A percentile compares a stretch with the other conserved stretches of the same genome.
phyloP scores from a whole-genome alignment of 2,113 vertebrate species.

The Lamprotornis superbus region DNA sequence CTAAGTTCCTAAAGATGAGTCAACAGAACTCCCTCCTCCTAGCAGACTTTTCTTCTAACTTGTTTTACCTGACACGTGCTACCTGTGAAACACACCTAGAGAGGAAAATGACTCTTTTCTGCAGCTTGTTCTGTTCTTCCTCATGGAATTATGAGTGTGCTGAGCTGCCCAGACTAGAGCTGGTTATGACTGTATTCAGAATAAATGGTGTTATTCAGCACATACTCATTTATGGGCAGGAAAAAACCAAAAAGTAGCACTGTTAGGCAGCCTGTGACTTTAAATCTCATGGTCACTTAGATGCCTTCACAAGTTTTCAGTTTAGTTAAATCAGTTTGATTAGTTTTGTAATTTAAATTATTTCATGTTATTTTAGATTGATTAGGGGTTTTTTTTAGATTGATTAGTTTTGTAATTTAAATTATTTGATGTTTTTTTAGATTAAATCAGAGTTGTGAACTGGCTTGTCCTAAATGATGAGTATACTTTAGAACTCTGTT shows the following conservation, averaged over 20 bases:
- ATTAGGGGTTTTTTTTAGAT: too few species aligned
- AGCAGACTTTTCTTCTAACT: not conserved
- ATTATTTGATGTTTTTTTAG: not conserved
- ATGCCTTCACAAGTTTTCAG: not conserved
- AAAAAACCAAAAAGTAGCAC: not conserved
- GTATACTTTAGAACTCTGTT: not conserved
- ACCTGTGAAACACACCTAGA: not conserved
- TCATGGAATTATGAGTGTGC: not conserved
- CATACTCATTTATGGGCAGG: not conserved
- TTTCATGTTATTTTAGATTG: too few species aligned
- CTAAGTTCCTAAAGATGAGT: not conserved
- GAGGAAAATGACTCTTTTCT: not conserved
- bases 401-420: too few species aligned
- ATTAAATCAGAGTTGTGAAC: not conserved
- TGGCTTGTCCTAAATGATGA: not conserved
- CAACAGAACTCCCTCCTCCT: not conserved
- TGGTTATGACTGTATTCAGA: not conserved
- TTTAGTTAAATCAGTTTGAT: not conserved
- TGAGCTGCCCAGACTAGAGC: not conserved
- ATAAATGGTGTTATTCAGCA: not conserved
- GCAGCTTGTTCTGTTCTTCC: not conserved
- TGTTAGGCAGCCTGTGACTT: not conserved
- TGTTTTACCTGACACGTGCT: not conserved
- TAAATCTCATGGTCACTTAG: not conserved
- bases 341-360: not conserved